Evolutionary conservation across 2,797 vertebrate genomes (phyloP).

Genomic region (Coendou prehensilis): DNA sequence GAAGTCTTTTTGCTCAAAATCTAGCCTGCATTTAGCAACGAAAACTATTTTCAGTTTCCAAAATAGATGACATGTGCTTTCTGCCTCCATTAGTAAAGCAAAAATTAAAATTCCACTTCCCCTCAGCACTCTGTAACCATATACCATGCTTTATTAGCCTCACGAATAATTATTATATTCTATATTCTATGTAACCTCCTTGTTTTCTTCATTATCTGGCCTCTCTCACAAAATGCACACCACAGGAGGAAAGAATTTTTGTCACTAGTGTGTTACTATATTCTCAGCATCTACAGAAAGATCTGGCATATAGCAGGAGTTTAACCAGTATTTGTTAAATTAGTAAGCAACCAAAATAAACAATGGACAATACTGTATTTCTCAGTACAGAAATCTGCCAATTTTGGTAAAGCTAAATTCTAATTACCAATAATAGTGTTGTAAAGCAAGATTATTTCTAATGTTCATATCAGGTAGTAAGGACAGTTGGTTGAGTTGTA

Average conservation of each 20-base stretch:
- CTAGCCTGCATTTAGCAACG: not conserved
- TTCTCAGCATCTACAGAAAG: not conserved
- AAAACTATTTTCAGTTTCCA: not conserved
- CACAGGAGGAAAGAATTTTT: not conserved
- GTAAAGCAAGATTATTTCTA: not conserved
- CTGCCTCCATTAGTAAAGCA: not conserved
- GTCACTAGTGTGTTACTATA: not conserved
- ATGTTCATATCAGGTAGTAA: not conserved
- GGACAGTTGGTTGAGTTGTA: not conserved
- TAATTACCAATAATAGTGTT: not conserved
- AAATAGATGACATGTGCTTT: not conserved
- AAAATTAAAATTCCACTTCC: not conserved
- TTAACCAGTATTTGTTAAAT: slow-evolving; percentile 17
- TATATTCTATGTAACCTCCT: not conserved
- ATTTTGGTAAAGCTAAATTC: not conserved
- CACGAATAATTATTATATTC: not conserved
- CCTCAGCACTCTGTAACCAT: rapidly evolving
- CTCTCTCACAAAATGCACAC: not conserved
- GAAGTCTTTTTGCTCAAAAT: not conserved
- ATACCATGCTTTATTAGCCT: not conserved
- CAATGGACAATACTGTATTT: not conserved
- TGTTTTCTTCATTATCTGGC: not conserved
- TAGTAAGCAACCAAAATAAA: slow-evolving; percentile 35
- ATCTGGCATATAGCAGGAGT: not conserved
- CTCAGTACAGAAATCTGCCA: not conserved